A percentile compares a stretch with the other conserved stretches of the same genome.
phyloP scores from a whole-genome alignment of 2,797 vertebrate species.

The Lutjanus argentimaculatus region DNA sequence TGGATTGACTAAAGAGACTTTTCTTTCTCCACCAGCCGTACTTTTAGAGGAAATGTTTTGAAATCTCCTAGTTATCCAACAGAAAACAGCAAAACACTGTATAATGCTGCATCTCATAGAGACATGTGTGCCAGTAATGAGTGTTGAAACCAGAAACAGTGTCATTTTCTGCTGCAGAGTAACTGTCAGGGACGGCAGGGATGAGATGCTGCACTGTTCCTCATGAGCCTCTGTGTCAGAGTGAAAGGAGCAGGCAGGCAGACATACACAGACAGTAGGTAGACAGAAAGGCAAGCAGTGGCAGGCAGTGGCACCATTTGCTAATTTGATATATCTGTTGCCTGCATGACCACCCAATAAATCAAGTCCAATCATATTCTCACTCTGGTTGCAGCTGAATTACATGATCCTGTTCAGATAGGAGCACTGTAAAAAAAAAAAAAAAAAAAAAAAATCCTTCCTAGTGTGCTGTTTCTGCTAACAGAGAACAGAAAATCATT shows the following conservation, averaged over 20 bases:
- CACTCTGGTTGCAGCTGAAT: slow-evolving; percentile 15
- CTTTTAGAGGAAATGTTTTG: background rate
- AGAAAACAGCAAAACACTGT: background rate
- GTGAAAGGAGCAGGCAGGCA: slow-evolving; percentile 15
- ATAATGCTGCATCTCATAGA: background rate
- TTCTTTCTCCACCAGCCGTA: background rate
- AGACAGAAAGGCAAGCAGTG: slow-evolving; percentile 29
- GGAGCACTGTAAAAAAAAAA: background rate
- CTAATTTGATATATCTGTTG: slow-evolving; percentile 47
- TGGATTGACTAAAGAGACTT: background rate
- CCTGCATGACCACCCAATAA: slow-evolving; percentile 32
- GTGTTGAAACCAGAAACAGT: slow-evolving; percentile 19
- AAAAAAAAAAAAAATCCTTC: background rate
- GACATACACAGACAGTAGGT: slow-evolving; percentile 5
- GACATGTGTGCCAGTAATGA: background rate
- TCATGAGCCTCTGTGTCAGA: background rate
- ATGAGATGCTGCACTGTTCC: slow-evolving; percentile 7
- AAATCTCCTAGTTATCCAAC: background rate
- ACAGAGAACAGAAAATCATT: background rate
- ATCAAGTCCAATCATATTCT: slow-evolving; percentile 46
- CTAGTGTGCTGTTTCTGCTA: background rate
- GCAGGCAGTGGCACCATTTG: slow-evolving; percentile 45
- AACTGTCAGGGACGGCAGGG: slow-evolving; percentile 8
- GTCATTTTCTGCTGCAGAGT: slow-evolving; percentile 17
- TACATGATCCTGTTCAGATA: slow-evolving; percentile 1